phyloP scores from a whole-genome alignment of 1,140 invertebrate species.

The Phymorhynchus buccinoides region DNA sequence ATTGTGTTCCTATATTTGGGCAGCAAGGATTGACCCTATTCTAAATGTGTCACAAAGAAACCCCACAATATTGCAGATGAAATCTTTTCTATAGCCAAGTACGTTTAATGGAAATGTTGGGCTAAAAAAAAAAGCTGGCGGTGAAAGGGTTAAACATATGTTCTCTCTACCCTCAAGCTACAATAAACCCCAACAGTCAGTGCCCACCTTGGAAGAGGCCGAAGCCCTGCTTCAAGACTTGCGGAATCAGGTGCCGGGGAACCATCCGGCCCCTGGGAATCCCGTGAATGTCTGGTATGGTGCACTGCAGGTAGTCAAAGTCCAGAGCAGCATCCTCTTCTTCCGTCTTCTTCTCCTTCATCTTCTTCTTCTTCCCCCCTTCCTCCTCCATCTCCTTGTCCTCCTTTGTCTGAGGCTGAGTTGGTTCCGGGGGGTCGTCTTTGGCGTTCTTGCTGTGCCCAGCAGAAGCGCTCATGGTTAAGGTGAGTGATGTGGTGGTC shows the following conservation, averaged over 20 bases:
- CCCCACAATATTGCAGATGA: no score
- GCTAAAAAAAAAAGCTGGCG: no score
- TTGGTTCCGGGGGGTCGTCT: neutral
- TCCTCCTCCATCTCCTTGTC: neutral
- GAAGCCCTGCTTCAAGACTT: conserved; percentile 29
- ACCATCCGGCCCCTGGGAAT: conserved; percentile 21
- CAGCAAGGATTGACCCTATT: no score
- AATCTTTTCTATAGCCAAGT: no score
- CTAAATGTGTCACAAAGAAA: no score
- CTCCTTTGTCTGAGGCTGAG: neutral
- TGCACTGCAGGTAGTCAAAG: conserved; percentile 32
- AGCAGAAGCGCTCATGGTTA: neutral
- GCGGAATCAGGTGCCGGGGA: conserved; percentile 21
- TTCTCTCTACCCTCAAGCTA: no score
- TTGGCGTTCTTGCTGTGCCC: neutral
- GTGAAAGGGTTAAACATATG: no score
- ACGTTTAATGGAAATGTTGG: no score
- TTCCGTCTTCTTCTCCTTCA: neutral
- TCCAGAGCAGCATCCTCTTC: neutral
- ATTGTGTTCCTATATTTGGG: no score
- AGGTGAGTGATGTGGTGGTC: no score
- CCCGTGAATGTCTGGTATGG: conserved; percentile 27
- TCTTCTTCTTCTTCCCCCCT: neutral
- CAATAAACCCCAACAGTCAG: no score
- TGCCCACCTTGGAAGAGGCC: conserved; percentile 33